Evolutionary conservation across 2,113 vertebrate genomes (phyloP).

Genomic region (Egretta garzetta): DNA sequence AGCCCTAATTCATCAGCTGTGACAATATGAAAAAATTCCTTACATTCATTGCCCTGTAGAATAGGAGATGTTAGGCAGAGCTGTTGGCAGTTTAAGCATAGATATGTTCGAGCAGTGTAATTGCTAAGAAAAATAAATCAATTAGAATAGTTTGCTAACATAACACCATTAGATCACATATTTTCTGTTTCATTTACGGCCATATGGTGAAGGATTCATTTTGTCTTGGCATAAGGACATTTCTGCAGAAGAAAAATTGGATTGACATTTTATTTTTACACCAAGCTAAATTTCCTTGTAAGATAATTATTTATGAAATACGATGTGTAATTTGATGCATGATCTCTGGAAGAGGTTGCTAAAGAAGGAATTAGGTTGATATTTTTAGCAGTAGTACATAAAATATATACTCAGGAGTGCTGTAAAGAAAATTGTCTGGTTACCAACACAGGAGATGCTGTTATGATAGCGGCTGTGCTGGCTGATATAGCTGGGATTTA

Average conservation of each 20-base stretch:
- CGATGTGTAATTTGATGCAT: neutral
- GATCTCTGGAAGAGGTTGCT: constrained; percentile 31
- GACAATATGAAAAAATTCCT: neutral
- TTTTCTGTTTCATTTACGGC: constrained; percentile 22
- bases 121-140: constrained; percentile 46
- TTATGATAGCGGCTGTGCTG: constrained; percentile 17
- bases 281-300: constrained; percentile 43
- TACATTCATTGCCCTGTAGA: neutral
- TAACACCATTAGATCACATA: neutral
- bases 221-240: constrained; percentile 9
- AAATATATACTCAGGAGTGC: constrained; percentile 9
- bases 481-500: neutral
- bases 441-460: neutral
- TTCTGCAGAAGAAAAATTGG: constrained; percentile 45
- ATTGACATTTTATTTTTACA: constrained; percentile 62
- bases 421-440: constrained; percentile 26
- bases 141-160: constrained; percentile 54
- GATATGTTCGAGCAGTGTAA: neutral
- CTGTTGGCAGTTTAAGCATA: neutral
- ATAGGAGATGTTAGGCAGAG: neutral
- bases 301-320: constrained; percentile 64
- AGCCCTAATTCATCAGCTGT: neutral
- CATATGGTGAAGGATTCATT: constrained; percentile 56
- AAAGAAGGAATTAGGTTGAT: constrained; percentile 40
- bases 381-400: constrained; percentile 23